Conservation (phyloP, 2,888 invertebrate genomes). For the Anaspis maculata region DNA sequence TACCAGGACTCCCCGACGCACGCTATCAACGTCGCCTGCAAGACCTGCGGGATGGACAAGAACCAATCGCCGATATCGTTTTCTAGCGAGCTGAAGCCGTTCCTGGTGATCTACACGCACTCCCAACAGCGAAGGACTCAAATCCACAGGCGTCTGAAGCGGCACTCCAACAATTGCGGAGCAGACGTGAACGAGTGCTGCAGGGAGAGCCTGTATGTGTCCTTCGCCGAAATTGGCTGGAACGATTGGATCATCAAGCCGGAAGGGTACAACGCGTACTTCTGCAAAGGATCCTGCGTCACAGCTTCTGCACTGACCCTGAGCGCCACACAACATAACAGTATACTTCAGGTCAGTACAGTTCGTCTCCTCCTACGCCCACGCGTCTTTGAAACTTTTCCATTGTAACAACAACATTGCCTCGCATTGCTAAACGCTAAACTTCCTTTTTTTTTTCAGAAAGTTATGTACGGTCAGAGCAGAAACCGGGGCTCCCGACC, state of each 20-base stretch:
- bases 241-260: constrained; percentile 81
- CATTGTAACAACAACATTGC: too few species aligned
- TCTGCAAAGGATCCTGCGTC: constrained; percentile 75
- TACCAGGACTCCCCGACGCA: constrained; percentile 58
- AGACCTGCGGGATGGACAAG: constrained; percentile 61
- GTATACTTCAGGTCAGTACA: constrained; percentile 62
- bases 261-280: constrained; percentile 76
- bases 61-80: constrained; percentile 61
- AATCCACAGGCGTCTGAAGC: constrained; percentile 30
- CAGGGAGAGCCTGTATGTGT: constrained; percentile 71
- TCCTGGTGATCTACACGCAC: constrained; percentile 71
- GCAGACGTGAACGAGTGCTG: constrained; percentile 70
- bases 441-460: constrained; percentile 49
- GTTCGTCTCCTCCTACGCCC: background rate
- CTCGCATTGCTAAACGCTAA: too few species aligned
- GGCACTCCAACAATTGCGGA: constrained; percentile 58
- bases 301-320: constrained; percentile 63
- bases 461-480: constrained; percentile 55
- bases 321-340: constrained; percentile 58
- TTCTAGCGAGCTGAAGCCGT: constrained; percentile 62
- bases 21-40: constrained; percentile 68
- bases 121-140: constrained; percentile 51
- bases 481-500: constrained; percentile 35
- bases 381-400: too few species aligned
- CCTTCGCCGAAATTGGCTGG: constrained; percentile 81